A percentile compares a stretch with the other conserved stretches of the same genome.
Conservation (phyloP, 2,888 invertebrate species). For the Patella caerulea region DNA sequence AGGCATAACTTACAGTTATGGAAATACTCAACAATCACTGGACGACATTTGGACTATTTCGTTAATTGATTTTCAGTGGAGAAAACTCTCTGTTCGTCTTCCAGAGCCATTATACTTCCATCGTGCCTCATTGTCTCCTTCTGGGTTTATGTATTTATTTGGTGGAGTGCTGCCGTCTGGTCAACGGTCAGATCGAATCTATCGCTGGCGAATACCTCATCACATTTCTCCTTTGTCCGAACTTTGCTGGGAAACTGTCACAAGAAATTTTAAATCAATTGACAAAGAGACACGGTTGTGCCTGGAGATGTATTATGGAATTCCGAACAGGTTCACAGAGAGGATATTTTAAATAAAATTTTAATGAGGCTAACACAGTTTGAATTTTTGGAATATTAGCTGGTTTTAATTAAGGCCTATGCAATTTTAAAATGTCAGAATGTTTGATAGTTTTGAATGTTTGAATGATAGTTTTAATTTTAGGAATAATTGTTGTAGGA, state of each 20-base stretch:
- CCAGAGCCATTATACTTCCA: slow-evolving; percentile 89
- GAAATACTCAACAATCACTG: slow-evolving; percentile 76
- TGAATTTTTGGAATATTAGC: too few species aligned
- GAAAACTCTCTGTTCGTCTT: slow-evolving; percentile 78
- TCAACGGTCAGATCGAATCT: slow-evolving; percentile 80
- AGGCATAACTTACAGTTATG: slow-evolving; percentile 74
- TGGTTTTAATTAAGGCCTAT: too few species aligned
- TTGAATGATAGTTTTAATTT: too few species aligned
- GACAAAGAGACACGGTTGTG: neutral
- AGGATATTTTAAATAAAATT: neutral
- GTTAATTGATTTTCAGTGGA: slow-evolving; percentile 83
- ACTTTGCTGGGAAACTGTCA: slow-evolving; percentile 88
- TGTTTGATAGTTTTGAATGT: too few species aligned
- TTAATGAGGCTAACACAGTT: too few species aligned
- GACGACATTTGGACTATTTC: slow-evolving; percentile 87
- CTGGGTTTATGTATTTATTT: slow-evolving; percentile 69
- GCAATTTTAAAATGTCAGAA: too few species aligned
- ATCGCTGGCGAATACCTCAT: slow-evolving; percentile 83
- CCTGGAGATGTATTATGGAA: slow-evolving; percentile 18
- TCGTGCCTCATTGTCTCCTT: slow-evolving; percentile 81
- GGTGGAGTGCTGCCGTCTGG: slow-evolving; percentile 67
- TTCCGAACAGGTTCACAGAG: slow-evolving; percentile 11
- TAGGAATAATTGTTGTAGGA: too few species aligned
- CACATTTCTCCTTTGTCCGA: slow-evolving; percentile 86
- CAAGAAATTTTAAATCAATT: slow-evolving; percentile 10